Evolutionary conservation across 2,113 vertebrate species (phyloP).

Genomic region (Anthoscopus minutus): DNA sequence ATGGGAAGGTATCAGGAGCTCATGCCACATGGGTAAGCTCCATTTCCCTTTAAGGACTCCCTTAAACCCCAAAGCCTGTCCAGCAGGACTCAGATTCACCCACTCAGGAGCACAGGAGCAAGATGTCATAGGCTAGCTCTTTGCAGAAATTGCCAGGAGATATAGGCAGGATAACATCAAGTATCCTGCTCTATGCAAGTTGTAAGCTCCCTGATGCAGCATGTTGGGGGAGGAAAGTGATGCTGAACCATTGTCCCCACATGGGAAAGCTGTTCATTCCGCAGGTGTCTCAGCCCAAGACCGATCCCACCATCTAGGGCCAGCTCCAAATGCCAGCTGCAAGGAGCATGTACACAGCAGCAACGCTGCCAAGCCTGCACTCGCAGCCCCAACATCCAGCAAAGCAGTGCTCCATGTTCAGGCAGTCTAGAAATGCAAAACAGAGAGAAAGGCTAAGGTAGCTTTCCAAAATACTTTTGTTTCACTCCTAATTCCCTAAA

Average conservation of each 20-base stretch:
- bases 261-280: not conserved
- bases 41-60: not conserved
- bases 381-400: not conserved
- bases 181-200: not conserved
- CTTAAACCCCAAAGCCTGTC: not conserved
- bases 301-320: not conserved
- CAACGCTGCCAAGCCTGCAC: not conserved
- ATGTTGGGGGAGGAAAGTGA: not conserved
- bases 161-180: not conserved
- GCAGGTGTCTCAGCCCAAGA: not conserved
- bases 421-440: not conserved
- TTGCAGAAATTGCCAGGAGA: not conserved
- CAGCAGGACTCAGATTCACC: not conserved
- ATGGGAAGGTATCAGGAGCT: not conserved
- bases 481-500: not conserved
- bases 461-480: not conserved
- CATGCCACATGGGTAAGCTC: not conserved
- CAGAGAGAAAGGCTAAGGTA: not conserved
- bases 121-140: not conserved
- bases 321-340: not conserved
- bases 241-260: rapidly evolving
- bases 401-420: not conserved
- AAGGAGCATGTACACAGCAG: not conserved
- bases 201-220: rapidly evolving
- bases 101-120: not conserved